phyloP scores from a whole-genome alignment of 2,797 vertebrate species.

The Xyrichtys novacula region DNA sequence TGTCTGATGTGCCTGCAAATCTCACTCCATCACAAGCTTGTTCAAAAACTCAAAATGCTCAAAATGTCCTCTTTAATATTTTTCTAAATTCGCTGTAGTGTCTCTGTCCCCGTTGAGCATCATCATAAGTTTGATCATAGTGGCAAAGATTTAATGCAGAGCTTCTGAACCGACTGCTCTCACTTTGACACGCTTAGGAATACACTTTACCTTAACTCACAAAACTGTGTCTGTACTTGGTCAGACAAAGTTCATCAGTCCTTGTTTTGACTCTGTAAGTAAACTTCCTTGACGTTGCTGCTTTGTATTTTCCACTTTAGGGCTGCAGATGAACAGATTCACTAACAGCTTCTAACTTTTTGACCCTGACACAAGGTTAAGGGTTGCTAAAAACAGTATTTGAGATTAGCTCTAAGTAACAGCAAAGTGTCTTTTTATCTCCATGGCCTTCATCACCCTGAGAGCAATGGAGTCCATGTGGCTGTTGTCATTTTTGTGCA shows the following conservation, averaged over 20 bases:
- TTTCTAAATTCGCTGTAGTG: too few species aligned
- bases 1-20: too few species aligned
- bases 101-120: neutral
- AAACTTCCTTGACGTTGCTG: constrained; percentile 1
- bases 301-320: constrained; percentile 9
- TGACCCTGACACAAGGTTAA: constrained; percentile 12
- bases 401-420: constrained; percentile 12
- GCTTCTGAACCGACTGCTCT: neutral
- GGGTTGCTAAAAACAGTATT: constrained; percentile 21
- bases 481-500: constrained; percentile 25
- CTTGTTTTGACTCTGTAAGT: constrained; percentile 20
- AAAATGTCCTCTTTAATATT: too few species aligned
- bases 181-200: constrained; percentile 7
- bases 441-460: neutral
- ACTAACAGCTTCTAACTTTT: neutral
- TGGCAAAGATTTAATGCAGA: constrained; percentile 31
- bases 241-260: neutral
- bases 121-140: constrained; percentile 12
- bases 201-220: constrained; percentile 3
- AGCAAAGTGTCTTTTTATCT: constrained; percentile 32
- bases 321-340: constrained; percentile 8
- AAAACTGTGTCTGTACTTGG: neutral
- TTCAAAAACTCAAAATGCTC: too few species aligned
- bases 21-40: too few species aligned
- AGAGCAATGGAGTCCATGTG: neutral